These are phyloP conservation scores for Triplophysa yarkandensis DNA, from an alignment of 2,797 vertebrate species.

Conservation along the genomic window DNA sequence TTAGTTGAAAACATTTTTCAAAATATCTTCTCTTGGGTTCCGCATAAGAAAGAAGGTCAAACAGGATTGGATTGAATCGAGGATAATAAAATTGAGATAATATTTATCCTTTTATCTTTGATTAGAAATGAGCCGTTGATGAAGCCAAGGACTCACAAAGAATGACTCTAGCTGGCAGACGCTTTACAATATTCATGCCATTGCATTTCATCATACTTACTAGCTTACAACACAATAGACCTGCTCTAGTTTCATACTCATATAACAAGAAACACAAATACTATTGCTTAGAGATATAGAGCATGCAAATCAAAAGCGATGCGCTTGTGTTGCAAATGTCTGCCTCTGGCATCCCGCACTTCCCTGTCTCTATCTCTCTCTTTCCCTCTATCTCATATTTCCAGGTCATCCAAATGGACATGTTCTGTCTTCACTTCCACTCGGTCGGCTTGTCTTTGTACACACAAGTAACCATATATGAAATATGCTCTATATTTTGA, in stretches of 20 bases:
- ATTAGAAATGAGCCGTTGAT: background rate
- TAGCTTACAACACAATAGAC: conserved; percentile 21
- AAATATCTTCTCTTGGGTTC: background rate
- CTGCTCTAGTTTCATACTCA: conserved; percentile 14
- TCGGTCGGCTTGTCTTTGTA: conserved; percentile 58
- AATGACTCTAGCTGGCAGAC: background rate
- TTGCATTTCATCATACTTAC: conserved; percentile 28
- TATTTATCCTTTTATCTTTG: background rate
- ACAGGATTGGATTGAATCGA: too few species aligned
- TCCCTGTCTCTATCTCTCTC: conserved; percentile 20
- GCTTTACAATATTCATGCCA: conserved; percentile 6
- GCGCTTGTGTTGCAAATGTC: conserved; percentile 41
- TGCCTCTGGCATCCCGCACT: conserved; percentile 38
- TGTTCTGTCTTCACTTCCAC: conserved; percentile 61
- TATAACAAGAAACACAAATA: conserved; percentile 36
- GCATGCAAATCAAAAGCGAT: conserved; percentile 63
- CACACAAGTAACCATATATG: conserved; percentile 38
- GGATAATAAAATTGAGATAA: too few species aligned
- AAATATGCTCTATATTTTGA: conserved; percentile 5
- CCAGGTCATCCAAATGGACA: conserved; percentile 69
- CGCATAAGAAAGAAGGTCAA: too few species aligned
- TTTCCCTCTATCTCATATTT: conserved; percentile 55
- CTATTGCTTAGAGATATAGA: conserved; percentile 55
- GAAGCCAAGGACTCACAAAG: background rate
- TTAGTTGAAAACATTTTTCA: background rate